phyloP scores from a whole-genome alignment of 2,113 vertebrate genomes.

The Suricata suricatta region DNA sequence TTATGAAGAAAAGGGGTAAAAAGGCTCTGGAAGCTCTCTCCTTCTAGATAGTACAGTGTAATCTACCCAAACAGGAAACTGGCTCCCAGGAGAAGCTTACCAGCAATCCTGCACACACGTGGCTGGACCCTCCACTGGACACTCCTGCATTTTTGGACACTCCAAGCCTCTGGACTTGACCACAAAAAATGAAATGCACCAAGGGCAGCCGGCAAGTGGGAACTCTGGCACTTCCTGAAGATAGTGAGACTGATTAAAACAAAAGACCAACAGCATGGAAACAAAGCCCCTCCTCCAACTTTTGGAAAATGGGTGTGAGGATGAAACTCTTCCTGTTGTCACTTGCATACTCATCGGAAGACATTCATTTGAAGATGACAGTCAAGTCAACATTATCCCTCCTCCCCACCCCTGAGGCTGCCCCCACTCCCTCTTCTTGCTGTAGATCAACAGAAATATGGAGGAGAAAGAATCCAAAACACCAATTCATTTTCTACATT shows the following conservation, averaged over 20 bases:
- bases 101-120: neutral
- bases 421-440: neutral
- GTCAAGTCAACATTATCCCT: neutral
- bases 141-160: neutral
- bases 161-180: neutral
- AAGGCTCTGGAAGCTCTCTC: neutral
- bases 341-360: neutral
- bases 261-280: neutral
- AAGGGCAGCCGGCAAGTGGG: neutral
- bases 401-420: neutral
- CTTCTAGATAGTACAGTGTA: neutral
- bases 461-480: neutral
- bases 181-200: neutral
- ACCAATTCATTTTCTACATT: neutral
- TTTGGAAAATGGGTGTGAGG: neutral
- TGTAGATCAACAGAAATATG: neutral
- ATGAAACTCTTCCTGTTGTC: neutral
- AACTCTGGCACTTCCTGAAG: neutral
- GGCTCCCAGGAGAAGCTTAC: neutral
- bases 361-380: neutral
- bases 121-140: neutral
- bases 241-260: neutral
- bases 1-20: neutral
- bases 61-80: neutral
- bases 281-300: neutral